Conservation (phyloP, 1,140 invertebrate species). For the Copidosoma floridanum region DNA sequence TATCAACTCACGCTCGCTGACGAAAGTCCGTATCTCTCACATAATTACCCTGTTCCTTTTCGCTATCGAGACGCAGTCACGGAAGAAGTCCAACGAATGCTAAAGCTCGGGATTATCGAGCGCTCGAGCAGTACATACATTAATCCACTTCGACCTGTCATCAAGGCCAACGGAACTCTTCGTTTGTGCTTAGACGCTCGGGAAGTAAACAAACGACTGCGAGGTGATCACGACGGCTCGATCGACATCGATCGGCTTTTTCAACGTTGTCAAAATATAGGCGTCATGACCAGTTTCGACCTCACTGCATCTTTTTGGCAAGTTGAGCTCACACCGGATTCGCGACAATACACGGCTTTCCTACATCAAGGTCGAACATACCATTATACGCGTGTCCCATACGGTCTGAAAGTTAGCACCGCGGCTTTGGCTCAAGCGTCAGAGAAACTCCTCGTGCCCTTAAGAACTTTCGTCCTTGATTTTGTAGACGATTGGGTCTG, state of each 20-base stretch:
- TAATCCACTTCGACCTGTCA: slow-evolving; percentile 36
- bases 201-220: slow-evolving; percentile 37
- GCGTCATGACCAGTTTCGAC: slow-evolving; percentile 36
- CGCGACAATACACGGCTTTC: slow-evolving; percentile 40
- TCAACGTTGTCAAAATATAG: slow-evolving; percentile 19
- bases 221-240: slow-evolving; percentile 34
- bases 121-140: slow-evolving; percentile 34
- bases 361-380: slow-evolving; percentile 37
- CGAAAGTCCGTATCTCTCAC: too few species aligned
- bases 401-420: slow-evolving; percentile 39
- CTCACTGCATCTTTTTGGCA: slow-evolving; percentile 44
- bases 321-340: slow-evolving; percentile 31
- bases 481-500: slow-evolving; percentile 32
- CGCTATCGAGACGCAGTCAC: too few species aligned
- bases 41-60: too few species aligned
- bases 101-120: slow-evolving; percentile 28
- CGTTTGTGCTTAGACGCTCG: slow-evolving; percentile 41
- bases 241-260: slow-evolving; percentile 34
- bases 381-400: slow-evolving; percentile 36
- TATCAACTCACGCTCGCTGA: too few species aligned
- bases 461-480: slow-evolving; percentile 6
- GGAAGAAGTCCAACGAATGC: too few species aligned
- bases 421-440: slow-evolving; percentile 33
- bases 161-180: slow-evolving; percentile 36
- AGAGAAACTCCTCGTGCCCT: not conserved